Conservation (phyloP, 2,113 vertebrate species). For the Catharus bicknelli region DNA sequence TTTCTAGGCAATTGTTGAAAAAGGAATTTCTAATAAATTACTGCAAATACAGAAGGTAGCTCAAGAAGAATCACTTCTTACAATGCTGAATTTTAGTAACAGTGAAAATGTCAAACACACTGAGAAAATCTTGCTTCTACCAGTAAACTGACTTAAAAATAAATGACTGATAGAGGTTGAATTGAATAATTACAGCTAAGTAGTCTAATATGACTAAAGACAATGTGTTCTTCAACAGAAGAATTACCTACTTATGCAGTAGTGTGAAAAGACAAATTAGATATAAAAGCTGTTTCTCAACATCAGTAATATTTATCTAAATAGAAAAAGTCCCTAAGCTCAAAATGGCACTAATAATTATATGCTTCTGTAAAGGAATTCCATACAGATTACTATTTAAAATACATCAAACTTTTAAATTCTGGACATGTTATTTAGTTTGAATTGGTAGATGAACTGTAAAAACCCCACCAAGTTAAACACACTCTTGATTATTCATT, state of each 20-base stretch:
- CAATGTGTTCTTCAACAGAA: background rate
- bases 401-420: background rate
- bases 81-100: background rate
- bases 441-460: background rate
- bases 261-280: background rate
- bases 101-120: background rate
- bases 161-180: background rate
- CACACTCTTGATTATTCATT: background rate
- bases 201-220: background rate
- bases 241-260: background rate
- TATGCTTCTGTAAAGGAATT: background rate
- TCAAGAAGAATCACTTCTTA: background rate
- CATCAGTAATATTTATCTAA: background rate
- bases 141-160: background rate
- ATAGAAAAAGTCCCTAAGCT: background rate
- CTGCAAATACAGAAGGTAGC: background rate
- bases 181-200: conserved; percentile 19
- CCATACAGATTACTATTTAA: background rate
- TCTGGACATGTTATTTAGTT: background rate
- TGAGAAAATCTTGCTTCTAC: conserved; percentile 4
- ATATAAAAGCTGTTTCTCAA: background rate
- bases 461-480: background rate
- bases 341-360: background rate
- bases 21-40: background rate
- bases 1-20: background rate